Evolutionary conservation across 2,113 vertebrate genomes (phyloP).

Genomic region (Channa argus): DNA sequence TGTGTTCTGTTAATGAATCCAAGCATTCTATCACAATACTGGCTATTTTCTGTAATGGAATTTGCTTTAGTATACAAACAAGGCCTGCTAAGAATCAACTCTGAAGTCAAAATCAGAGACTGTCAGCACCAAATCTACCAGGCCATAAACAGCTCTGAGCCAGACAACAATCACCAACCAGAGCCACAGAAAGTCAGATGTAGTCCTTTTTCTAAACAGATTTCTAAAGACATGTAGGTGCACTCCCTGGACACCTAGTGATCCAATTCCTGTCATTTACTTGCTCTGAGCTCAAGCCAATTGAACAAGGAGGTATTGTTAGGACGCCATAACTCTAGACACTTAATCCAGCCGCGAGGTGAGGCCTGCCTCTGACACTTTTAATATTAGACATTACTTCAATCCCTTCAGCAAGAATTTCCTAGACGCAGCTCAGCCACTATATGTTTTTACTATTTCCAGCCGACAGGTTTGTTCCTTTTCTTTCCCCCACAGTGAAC

Average conservation of each 20-base stretch:
- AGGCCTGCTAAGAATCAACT: conserved; percentile 56
- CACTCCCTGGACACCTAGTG: conserved; percentile 60
- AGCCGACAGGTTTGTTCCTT: conserved; percentile 64
- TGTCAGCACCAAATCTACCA: conserved; percentile 45
- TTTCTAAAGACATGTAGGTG: conserved; percentile 52
- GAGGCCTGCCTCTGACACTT: conserved; percentile 72
- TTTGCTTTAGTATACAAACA: conserved; percentile 55
- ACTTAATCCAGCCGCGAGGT: conserved; percentile 59
- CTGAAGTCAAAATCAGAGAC: conserved; percentile 35
- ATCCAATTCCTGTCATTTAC: conserved; percentile 69
- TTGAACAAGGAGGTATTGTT: conserved; percentile 76
- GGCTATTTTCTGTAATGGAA: conserved; percentile 51
- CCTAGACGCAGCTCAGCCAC: conserved; percentile 45
- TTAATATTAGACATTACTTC: conserved; percentile 73
- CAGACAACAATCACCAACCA: conserved; percentile 50
- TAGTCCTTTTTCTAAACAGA: conserved; percentile 54
- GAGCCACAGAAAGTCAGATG: conserved; percentile 48
- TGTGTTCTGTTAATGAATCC: conserved; percentile 39
- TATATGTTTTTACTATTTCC: conserved; percentile 67
- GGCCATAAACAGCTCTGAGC: conserved; percentile 30
- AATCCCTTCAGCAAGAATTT: conserved; percentile 64
- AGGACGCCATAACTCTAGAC: conserved; percentile 61
- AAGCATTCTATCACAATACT: conserved; percentile 29
- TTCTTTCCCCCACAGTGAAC: conserved; percentile 69
- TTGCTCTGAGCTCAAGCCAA: conserved; percentile 68